Evolutionary conservation across 2,113 vertebrate species (phyloP).

Genomic region (Tricholaema leucomelas): DNA sequence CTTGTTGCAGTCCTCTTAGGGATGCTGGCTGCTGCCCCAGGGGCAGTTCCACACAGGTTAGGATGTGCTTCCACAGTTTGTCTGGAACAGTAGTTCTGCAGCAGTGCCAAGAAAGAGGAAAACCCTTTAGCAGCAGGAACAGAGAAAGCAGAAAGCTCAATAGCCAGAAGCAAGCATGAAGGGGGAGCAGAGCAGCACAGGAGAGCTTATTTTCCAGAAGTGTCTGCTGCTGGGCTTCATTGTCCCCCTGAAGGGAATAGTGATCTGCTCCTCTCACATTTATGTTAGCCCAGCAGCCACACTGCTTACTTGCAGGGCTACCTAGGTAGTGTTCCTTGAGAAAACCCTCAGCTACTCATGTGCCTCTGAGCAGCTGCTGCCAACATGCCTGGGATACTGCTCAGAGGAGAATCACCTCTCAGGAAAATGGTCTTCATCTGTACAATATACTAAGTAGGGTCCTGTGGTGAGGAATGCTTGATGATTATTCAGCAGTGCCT

Average conservation of each 20-base stretch:
- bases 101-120: not conserved
- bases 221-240: not conserved
- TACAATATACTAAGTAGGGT: not conserved
- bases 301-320: not conserved
- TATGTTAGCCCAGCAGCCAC: not conserved
- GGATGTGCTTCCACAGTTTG: not conserved
- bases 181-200: not conserved
- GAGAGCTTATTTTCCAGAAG: not conserved
- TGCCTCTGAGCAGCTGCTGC: not conserved
- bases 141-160: not conserved
- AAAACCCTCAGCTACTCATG: not conserved
- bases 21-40: not conserved
- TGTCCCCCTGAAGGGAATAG: not conserved
- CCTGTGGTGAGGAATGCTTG: not conserved
- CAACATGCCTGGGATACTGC: not conserved
- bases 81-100: not conserved
- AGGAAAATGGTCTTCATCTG: not conserved
- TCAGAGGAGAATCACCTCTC: not conserved
- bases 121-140: not conserved
- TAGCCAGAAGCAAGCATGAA: not conserved
- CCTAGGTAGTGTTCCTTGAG: not conserved
- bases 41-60: not conserved
- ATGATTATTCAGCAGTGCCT: slow-evolving; percentile 20
- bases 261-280: not conserved
- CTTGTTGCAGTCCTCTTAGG: not conserved